A percentile compares a stretch with the other conserved stretches of the same genome.
Evolutionary conservation across 2,797 vertebrate species (phyloP).

Genomic region (Euthynnus affinis): DNA sequence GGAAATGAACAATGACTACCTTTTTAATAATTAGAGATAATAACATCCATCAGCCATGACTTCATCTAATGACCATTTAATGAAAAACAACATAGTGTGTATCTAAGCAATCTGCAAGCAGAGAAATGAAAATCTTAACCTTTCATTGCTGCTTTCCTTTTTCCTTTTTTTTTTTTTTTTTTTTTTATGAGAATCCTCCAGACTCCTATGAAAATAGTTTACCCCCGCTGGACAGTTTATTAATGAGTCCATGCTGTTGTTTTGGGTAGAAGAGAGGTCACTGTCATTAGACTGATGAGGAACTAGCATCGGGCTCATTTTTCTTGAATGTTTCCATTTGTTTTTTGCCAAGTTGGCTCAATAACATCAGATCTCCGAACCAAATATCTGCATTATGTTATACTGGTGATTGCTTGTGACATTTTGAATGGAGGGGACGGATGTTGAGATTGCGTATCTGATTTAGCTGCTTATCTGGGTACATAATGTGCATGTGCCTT

Average conservation of each 20-base stretch:
- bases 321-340: constrained; percentile 48
- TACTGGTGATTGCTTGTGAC: constrained; percentile 34
- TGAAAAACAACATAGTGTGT: constrained; percentile 64
- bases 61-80: constrained; percentile 73
- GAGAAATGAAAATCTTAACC: constrained; percentile 31
- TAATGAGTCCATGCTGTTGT: constrained; percentile 50
- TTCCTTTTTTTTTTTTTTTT: constrained; percentile 17
- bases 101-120: constrained; percentile 27
- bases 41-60: constrained; percentile 73
- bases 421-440: neutral
- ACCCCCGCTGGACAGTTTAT: constrained; percentile 49
- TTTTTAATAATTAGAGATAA: constrained; percentile 68
- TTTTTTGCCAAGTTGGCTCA: constrained; percentile 37
- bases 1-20: constrained; percentile 66
- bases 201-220: constrained; percentile 61
- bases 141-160: constrained; percentile 27
- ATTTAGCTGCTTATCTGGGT: constrained; percentile 25
- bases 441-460: constrained; percentile 21
- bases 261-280: constrained; percentile 51
- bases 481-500: neutral
- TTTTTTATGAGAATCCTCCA: constrained; percentile 65
- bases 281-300: constrained; percentile 51
- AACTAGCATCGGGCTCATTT: constrained; percentile 22
- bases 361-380: constrained; percentile 22
- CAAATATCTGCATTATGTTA: constrained; percentile 42